Evolutionary conservation across 2,113 vertebrate species (phyloP).

Genomic region (Bufo gargarizans): DNA sequence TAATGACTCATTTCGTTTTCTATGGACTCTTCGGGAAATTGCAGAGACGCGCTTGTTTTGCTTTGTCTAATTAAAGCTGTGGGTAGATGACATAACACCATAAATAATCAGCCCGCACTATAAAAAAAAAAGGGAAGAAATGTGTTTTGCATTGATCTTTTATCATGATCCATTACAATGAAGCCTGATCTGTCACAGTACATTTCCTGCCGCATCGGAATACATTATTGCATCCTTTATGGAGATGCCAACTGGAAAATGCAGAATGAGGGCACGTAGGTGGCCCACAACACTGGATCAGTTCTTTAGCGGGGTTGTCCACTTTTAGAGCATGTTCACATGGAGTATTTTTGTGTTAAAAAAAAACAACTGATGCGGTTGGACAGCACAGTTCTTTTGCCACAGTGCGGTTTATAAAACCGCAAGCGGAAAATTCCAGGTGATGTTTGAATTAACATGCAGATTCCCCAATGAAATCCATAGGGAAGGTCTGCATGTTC

Average conservation of each 20-base stretch:
- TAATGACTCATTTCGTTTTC: constrained; percentile 51
- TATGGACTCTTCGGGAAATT: constrained; percentile 28
- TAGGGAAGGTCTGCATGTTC: no score
- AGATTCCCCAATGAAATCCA: no score
- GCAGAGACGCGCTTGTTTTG: constrained; percentile 49
- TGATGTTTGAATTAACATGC: no score
- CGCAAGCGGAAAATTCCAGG: no score
- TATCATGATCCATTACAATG: constrained; percentile 28
- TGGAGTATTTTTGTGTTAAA: no score
- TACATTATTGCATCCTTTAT: not conserved
- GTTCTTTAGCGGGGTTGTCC: not conserved
- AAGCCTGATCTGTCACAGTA: constrained; percentile 1
- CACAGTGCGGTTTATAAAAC: no score
- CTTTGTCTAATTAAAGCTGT: constrained; percentile 43
- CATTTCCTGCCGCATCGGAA: not conserved
- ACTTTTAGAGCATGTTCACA: not conserved
- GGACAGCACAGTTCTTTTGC: no score
- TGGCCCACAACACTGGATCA: not conserved
- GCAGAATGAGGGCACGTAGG: not conserved
- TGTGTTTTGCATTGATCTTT: constrained; percentile 42
- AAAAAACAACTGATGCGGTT: no score
- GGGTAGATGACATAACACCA: constrained; percentile 21
- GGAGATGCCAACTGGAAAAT: not conserved
- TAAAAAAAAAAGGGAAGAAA: not conserved
- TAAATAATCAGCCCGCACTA: constrained; percentile 42